Conservation (phyloP, 2,888 invertebrate species). For the Calliphora vomitoria region DNA sequence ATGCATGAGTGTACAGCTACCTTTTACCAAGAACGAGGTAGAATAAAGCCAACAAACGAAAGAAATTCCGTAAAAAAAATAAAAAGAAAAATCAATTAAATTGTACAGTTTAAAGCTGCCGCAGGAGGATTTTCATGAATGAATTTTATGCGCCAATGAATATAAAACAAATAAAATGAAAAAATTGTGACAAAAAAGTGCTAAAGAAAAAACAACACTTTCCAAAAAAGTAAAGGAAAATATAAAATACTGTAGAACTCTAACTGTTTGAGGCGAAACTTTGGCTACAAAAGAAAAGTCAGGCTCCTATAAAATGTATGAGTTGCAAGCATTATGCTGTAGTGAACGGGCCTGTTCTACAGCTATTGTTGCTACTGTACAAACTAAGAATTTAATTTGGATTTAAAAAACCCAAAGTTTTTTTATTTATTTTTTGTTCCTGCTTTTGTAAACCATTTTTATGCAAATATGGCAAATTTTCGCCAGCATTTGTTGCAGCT, state of each 20-base stretch:
- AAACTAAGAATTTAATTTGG: slow-evolving; percentile 72
- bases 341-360: slow-evolving; percentile 16
- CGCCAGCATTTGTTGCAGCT: slow-evolving; percentile 70
- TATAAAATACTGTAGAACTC: neutral
- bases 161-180: slow-evolving; percentile 74
- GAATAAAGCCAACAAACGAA: slow-evolving; percentile 32
- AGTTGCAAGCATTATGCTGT: slow-evolving; percentile 40
- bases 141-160: slow-evolving; percentile 75
- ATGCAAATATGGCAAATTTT: slow-evolving; percentile 72
- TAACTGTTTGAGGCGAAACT: neutral
- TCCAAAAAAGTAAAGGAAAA: slow-evolving; percentile 29
- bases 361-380: slow-evolving; percentile 39
- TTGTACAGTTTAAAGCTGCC: slow-evolving; percentile 72
- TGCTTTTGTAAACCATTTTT: slow-evolving; percentile 69
- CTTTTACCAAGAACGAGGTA: slow-evolving; percentile 37
- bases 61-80: slow-evolving; percentile 60
- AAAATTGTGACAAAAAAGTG: slow-evolving; percentile 59
- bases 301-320: slow-evolving; percentile 65
- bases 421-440: slow-evolving; percentile 26
- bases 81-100: slow-evolving; percentile 76
- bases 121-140: slow-evolving; percentile 74
- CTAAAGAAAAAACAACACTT: slow-evolving; percentile 25
- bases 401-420: slow-evolving; percentile 52
- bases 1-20: slow-evolving; percentile 14
- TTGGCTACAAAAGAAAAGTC: slow-evolving; percentile 44